phyloP scores from a whole-genome alignment of 1,140 invertebrate genomes.

The Branchinecta lindahli region DNA sequence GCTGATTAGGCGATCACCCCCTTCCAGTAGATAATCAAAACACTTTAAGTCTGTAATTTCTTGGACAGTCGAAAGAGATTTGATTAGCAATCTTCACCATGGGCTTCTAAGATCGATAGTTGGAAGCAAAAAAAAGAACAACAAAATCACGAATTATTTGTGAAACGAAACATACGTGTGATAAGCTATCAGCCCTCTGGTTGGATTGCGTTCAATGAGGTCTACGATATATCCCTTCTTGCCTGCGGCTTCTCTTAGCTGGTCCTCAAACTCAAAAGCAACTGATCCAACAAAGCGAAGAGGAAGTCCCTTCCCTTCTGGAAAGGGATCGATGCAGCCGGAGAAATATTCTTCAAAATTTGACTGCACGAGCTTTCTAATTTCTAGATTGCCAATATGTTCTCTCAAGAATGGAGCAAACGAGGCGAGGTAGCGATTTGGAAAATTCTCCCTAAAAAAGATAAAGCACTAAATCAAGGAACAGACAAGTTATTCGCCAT shows the following conservation, averaged over 20 bases:
- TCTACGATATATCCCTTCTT: not conserved
- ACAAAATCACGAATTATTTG: too few species aligned
- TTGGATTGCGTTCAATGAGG: not conserved
- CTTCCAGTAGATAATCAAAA: too few species aligned
- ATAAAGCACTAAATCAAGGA: too few species aligned
- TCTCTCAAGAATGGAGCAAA: not conserved
- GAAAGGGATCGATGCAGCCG: not conserved
- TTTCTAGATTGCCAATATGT: not conserved
- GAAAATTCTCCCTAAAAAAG: not conserved
- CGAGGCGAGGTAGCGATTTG: not conserved
- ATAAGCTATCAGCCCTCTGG: not conserved
- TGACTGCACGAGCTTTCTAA: not conserved
- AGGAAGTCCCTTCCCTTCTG: not conserved
- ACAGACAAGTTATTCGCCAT: too few species aligned
- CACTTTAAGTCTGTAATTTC: too few species aligned
- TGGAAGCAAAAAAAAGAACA: too few species aligned
- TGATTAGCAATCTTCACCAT: too few species aligned
- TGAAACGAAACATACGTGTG: not conserved
- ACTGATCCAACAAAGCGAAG: conserved; percentile 5
- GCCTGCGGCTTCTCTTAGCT: not conserved
- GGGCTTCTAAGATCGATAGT: too few species aligned
- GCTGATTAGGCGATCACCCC: too few species aligned
- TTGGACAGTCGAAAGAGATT: too few species aligned
- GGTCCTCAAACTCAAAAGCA: not conserved
- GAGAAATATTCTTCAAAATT: not conserved